phyloP scores from a whole-genome alignment of 2,797 vertebrate genomes.

The Neomorphus geoffroyi region DNA sequence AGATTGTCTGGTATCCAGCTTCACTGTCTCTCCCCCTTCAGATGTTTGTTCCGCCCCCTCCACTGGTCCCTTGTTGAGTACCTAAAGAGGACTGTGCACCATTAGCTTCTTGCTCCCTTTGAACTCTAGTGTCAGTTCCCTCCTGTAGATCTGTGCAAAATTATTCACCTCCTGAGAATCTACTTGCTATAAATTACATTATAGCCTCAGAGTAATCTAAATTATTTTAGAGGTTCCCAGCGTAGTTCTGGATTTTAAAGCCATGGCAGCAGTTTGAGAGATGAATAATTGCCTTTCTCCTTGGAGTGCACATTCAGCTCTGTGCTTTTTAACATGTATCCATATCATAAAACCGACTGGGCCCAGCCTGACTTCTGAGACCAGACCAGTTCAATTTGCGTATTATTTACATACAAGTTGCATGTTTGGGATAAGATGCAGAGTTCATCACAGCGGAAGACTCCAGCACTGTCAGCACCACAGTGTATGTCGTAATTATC shows the following conservation, averaged over 20 bases:
- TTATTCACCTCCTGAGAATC: neutral
- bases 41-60: neutral
- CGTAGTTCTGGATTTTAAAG: neutral
- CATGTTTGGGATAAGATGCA: neutral
- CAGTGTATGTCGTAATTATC: neutral
- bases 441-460: neutral
- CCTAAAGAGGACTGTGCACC: accelerated
- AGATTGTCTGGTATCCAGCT: neutral
- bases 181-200: neutral
- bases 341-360: neutral
- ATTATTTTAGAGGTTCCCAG: neutral
- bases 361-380: neutral
- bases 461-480: neutral
- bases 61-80: neutral
- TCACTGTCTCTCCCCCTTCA: neutral
- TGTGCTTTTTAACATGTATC: neutral
- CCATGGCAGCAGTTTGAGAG: neutral
- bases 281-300: neutral
- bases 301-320: neutral
- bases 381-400: neutral
- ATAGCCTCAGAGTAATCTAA: neutral
- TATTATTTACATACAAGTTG: neutral
- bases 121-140: neutral
- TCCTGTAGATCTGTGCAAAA: neutral
- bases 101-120: neutral